A percentile compares a stretch with the other conserved stretches of the same genome.
These are phyloP conservation scores for Tineola bisselliella DNA, from an alignment of 2,888 invertebrate genomes.

Conservation along the genomic window DNA sequence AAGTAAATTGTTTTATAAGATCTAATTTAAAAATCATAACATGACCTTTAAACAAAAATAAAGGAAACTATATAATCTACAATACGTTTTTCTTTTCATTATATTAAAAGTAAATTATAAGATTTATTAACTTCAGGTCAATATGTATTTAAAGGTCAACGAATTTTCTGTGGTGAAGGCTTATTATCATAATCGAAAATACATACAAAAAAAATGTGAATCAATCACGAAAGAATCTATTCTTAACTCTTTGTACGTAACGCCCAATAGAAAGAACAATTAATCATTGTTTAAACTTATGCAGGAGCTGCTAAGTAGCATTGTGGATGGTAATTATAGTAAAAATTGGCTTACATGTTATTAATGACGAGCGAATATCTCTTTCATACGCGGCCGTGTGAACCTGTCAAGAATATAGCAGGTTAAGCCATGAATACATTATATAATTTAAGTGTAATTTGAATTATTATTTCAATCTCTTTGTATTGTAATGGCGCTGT, in stretches of 20 bases:
- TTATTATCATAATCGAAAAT: background rate
- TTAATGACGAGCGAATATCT: constrained; percentile 8
- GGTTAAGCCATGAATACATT: background rate
- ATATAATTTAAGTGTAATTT: background rate
- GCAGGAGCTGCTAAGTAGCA: background rate
- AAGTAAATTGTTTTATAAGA: too few species aligned
- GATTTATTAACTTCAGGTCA: too few species aligned
- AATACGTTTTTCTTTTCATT: too few species aligned
- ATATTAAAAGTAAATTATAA: too few species aligned
- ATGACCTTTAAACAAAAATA: too few species aligned
- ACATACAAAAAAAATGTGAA: background rate
- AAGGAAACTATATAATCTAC: too few species aligned
- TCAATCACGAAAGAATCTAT: background rate
- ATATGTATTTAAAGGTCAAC: too few species aligned
- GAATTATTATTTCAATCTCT: too few species aligned
- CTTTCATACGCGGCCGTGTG: constrained; percentile 8
- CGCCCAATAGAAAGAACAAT: background rate
- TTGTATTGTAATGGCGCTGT: too few species aligned
- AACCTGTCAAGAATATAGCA: background rate
- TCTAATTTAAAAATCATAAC: too few species aligned
- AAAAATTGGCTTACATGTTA: constrained; percentile 10
- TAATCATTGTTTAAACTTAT: background rate
- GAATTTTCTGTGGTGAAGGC: too few species aligned
- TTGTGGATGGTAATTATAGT: constrained; percentile 12
- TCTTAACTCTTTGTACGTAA: background rate